Percentiles rank a stretch among this genome's conserved stretches.
These are phyloP conservation scores for Campoletis raptor DNA, from an alignment of 2,888 invertebrate genomes.

Conservation along the genomic window DNA sequence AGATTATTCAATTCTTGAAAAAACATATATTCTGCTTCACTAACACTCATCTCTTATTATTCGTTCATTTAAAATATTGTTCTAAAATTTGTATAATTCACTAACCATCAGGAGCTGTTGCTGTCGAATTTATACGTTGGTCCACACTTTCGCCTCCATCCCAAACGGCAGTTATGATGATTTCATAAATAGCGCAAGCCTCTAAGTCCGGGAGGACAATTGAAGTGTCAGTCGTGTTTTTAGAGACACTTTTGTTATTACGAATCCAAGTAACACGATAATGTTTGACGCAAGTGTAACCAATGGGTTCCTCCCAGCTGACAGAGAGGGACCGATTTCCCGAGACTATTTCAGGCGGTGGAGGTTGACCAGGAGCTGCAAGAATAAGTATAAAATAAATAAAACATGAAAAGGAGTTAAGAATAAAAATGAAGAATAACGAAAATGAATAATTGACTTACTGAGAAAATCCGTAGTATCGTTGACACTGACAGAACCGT, in stretches of 20 bases:
- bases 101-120: conserved; percentile 63
- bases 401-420: not conserved
- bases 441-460: conserved; percentile 51
- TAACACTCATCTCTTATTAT: too few relatives aligned
- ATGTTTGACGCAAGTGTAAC: conserved; percentile 73
- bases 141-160: conserved; percentile 66
- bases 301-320: conserved; percentile 75
- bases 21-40: too few relatives aligned
- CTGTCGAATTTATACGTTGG: conserved; percentile 60
- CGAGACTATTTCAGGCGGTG: conserved; percentile 56
- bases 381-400: not conserved
- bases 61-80: too few relatives aligned
- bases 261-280: conserved; percentile 74
- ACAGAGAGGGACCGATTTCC: conserved; percentile 71
- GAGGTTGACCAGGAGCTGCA: conserved; percentile 74
- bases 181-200: conserved; percentile 74
- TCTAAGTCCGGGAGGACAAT: conserved; percentile 71
- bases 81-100: not conserved
- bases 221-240: conserved; percentile 58
- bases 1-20: too few relatives aligned
- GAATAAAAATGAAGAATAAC: not conserved
- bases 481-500: conserved; percentile 62
- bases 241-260: conserved; percentile 23
- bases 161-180: conserved; percentile 73
- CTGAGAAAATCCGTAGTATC: conserved; percentile 74